These are phyloP conservation scores for Gymnarchus niloticus DNA, from an alignment of 2,113 vertebrate species.

Conservation along the genomic window DNA sequence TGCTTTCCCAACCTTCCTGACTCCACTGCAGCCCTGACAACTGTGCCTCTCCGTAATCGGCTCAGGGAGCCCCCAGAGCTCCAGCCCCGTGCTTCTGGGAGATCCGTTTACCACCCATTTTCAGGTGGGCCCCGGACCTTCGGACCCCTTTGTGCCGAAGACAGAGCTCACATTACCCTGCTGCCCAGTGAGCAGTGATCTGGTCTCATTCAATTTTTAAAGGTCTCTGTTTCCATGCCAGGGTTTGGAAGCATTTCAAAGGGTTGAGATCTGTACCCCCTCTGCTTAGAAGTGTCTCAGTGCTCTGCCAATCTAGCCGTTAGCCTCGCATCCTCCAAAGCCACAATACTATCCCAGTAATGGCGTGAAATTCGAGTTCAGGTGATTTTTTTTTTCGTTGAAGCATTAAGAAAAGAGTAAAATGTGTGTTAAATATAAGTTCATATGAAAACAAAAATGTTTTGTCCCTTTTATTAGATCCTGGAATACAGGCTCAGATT, in stretches of 20 bases:
- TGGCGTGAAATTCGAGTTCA: neutral
- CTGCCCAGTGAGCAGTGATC: slow-evolving; percentile 5
- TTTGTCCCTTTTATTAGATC: neutral
- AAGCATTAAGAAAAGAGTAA: neutral
- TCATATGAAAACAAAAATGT: slow-evolving; percentile 1
- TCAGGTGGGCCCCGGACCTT: slow-evolving; percentile 2
- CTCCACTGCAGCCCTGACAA: slow-evolving; percentile 26
- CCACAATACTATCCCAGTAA: neutral
- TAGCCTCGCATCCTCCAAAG: neutral
- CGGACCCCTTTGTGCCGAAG: slow-evolving; percentile 9
- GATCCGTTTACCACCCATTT: slow-evolving; percentile 31
- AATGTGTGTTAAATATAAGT: neutral
- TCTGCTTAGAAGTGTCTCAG: neutral
- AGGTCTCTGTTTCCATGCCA: slow-evolving; percentile 9
- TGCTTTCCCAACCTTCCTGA: slow-evolving; percentile 3
- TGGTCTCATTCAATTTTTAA: slow-evolving; percentile 3
- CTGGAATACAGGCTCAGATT: neutral
- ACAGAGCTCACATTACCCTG: slow-evolving; percentile 17
- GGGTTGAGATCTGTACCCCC: neutral
- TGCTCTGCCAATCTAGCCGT: neutral
- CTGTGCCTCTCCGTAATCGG: slow-evolving; percentile 43
- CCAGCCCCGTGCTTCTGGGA: slow-evolving; percentile 36
- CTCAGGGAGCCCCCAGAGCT: slow-evolving; percentile 42
- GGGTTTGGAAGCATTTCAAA: neutral
- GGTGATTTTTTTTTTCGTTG: neutral